Evolutionary conservation across 1,140 invertebrate genomes (phyloP).

Genomic region (Argopecten irradians): DNA sequence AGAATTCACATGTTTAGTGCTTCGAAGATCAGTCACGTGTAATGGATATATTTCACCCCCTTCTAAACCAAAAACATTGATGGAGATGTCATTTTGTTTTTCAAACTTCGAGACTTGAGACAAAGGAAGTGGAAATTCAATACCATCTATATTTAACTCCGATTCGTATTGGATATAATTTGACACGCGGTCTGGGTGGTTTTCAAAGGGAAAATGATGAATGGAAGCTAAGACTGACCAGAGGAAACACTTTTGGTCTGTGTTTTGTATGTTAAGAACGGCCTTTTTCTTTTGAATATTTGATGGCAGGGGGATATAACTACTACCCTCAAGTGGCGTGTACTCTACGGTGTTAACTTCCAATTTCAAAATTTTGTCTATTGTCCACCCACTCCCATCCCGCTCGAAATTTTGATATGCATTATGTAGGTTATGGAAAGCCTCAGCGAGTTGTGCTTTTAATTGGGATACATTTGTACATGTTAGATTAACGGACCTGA

Average conservation of each 20-base stretch:
- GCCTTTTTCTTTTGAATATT: constrained; percentile 47
- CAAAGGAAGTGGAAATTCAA: too few relatives aligned
- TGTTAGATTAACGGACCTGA: constrained; percentile 36
- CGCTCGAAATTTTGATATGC: constrained; percentile 47
- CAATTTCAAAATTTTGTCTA: constrained; percentile 42
- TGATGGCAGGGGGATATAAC: constrained; percentile 38
- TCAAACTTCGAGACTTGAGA: too few relatives aligned
- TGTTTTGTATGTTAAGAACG: constrained; percentile 33
- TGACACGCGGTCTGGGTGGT: too few relatives aligned
- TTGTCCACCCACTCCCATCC: constrained; percentile 40
- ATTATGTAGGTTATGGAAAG: constrained; percentile 36
- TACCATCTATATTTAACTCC: too few relatives aligned
- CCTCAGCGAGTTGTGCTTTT: constrained; percentile 33
- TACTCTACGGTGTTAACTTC: neutral
- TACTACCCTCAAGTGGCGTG: neutral
- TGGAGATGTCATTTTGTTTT: too few relatives aligned
- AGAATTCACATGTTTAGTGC: too few relatives aligned
- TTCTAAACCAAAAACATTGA: too few relatives aligned
- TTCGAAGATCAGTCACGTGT: too few relatives aligned
- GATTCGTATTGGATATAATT: too few relatives aligned
- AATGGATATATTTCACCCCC: too few relatives aligned
- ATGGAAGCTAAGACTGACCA: constrained; percentile 11
- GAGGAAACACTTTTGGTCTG: constrained; percentile 47
- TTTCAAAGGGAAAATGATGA: too few relatives aligned
- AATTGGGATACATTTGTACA: constrained; percentile 31